Conservation (phyloP, 2,888 invertebrate species). For the Hecatera dysodea region DNA sequence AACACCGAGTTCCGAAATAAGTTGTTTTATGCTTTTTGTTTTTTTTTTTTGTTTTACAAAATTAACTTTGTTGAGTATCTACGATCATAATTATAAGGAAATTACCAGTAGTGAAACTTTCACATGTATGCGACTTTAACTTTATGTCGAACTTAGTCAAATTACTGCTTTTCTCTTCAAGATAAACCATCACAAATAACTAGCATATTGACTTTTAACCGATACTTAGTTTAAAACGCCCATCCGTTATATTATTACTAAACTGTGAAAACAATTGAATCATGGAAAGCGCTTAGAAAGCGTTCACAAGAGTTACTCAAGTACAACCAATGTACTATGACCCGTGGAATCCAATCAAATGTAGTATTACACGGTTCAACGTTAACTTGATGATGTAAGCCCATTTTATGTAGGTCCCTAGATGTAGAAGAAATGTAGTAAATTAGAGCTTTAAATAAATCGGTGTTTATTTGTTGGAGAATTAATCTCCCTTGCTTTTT, state of each 20-base stretch:
- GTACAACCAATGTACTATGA: constrained; percentile 61
- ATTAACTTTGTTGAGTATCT: too few species aligned
- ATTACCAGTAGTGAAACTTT: background rate
- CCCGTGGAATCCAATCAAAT: constrained; percentile 35
- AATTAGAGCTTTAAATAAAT: background rate
- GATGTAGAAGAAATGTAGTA: background rate
- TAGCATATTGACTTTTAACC: constrained; percentile 33
- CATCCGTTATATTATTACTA: constrained; percentile 61
- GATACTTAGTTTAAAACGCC: constrained; percentile 26
- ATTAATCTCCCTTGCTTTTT: background rate
- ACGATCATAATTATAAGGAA: too few species aligned
- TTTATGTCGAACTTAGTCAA: background rate
- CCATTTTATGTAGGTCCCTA: constrained; percentile 20
- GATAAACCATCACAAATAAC: constrained; percentile 9
- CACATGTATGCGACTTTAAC: background rate
- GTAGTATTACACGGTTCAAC: constrained; percentile 17
- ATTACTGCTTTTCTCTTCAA: constrained; percentile 17
- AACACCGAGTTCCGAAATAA: too few species aligned
- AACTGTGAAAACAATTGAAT: constrained; percentile 85
- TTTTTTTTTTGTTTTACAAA: too few species aligned
- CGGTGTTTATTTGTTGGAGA: background rate
- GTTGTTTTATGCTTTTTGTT: too few species aligned
- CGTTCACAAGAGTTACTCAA: constrained; percentile 74
- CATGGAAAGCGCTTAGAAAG: constrained; percentile 88
- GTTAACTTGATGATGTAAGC: constrained; percentile 16